A percentile compares a stretch with the other conserved stretches of the same genome.
These are phyloP conservation scores for Brachyhypopomus occidentalis DNA, from an alignment of 2,113 vertebrate species.

Conservation along the genomic window DNA sequence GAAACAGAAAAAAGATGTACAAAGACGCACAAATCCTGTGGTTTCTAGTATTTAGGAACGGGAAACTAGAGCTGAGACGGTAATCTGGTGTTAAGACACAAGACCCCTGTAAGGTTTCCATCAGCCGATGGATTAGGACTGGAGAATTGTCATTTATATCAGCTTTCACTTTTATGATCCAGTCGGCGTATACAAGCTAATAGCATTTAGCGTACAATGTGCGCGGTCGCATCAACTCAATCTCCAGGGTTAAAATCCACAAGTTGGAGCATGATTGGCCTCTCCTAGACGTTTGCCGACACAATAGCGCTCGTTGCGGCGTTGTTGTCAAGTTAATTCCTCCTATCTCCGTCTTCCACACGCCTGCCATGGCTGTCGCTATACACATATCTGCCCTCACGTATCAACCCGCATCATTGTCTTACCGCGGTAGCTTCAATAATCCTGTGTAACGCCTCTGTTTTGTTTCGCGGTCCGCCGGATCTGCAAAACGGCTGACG, in stretches of 20 bases:
- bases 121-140: slow-evolving; percentile 78
- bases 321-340: slow-evolving; percentile 76
- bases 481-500: slow-evolving; percentile 63
- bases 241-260: slow-evolving; percentile 72
- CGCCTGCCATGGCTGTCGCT: slow-evolving; percentile 72
- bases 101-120: slow-evolving; percentile 77
- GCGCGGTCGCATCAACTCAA: slow-evolving; percentile 65
- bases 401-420: slow-evolving; percentile 70
- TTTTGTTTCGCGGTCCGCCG: slow-evolving; percentile 60
- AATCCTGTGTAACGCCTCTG: slow-evolving; percentile 76
- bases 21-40: slow-evolving; percentile 65
- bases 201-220: slow-evolving; percentile 79
- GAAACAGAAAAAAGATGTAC: slow-evolving; percentile 36
- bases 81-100: slow-evolving; percentile 82
- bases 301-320: slow-evolving; percentile 67
- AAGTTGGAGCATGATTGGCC: slow-evolving; percentile 73
- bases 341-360: slow-evolving; percentile 78
- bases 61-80: slow-evolving; percentile 65
- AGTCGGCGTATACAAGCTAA: slow-evolving; percentile 75
- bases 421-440: slow-evolving; percentile 66
- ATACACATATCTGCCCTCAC: slow-evolving; percentile 62
- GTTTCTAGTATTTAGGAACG: slow-evolving; percentile 66
- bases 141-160: slow-evolving; percentile 79
- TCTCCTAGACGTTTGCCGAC: slow-evolving; percentile 53
- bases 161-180: slow-evolving; percentile 77